Percentiles rank a stretch among this genome's conserved stretches.
Evolutionary conservation across 2,888 invertebrate species (phyloP).

Genomic region (Eupelmus urozonus): DNA sequence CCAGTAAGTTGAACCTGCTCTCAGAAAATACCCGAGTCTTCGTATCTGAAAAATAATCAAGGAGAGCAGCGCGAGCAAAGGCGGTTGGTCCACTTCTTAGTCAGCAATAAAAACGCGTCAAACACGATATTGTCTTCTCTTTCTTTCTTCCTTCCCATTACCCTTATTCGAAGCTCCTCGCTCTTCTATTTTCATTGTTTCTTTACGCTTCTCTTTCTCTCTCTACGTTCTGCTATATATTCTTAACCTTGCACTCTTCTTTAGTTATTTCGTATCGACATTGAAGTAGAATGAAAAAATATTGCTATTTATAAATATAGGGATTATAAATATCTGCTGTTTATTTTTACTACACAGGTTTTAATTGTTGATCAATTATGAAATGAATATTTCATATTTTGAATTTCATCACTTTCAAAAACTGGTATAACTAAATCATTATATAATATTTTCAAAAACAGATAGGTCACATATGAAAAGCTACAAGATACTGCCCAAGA

Average conservation of each 20-base stretch:
- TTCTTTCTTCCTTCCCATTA: constrained; percentile 21
- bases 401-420: too few relatives aligned
- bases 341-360: too few relatives aligned
- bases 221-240: background rate
- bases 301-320: too few relatives aligned
- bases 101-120: constrained; percentile 60
- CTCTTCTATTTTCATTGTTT: constrained; percentile 18
- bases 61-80: constrained; percentile 33
- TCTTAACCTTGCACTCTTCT: background rate
- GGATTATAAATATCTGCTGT: too few relatives aligned
- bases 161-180: background rate
- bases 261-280: background rate
- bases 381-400: too few relatives aligned
- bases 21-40: background rate
- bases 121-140: constrained; percentile 58
- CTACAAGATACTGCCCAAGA: too few relatives aligned
- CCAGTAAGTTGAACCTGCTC: too few relatives aligned
- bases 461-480: too few relatives aligned
- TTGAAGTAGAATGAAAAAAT: too few relatives aligned
- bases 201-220: background rate
- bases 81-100: constrained; percentile 49
- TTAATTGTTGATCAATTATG: too few relatives aligned
- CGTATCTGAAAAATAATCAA: constrained; percentile 50
- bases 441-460: too few relatives aligned
- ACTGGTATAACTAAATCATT: too few relatives aligned